Base-by-base conservation (phyloP, 2,888 invertebrate species). In the Polydrusus tereticollis region DNA sequence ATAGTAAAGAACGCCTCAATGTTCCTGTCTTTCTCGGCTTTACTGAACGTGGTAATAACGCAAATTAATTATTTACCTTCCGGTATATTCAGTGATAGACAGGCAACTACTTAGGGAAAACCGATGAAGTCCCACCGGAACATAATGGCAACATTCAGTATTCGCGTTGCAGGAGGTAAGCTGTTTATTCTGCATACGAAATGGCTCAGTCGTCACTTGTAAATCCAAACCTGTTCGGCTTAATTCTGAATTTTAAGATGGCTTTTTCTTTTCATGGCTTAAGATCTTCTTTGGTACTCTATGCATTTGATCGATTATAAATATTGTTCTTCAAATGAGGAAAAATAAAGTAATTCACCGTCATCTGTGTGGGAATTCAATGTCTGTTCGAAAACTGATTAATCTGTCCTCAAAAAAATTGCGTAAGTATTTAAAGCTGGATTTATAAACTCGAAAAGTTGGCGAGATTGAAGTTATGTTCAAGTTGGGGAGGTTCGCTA, bases 51-150 rank as follows among this genome's bases (percentile, higher is more conserved):
- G 12, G 47, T 47, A 21, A 47, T 23, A 21, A 12, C 26, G 43
- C 26, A 60, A 36, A 62, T 62, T 62, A 55, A 38, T 64, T 64
- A 64, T 55, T 64, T 36, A 36, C 50, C 7, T 16, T n/a, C n/a
- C 5, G n/a, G 47, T 23, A 26, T 26, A 50, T 26, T 23, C n/a
- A 26, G 52, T 64, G 64, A 64, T 47, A 64, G 64, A 33, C 64
- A 43, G 64, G 29, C 33, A 41, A 14, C 38, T 64, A 64, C 64
- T 64, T 64, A 64, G 55, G 64, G 55, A 55, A 36, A 64, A 47
- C 64, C 36, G 47, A 38, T 50, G 50, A 52, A 52, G 50, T 64
- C 64, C 52, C 64, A 52, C 33, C 41, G 64, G 55, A 50, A 64
- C 23, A 47, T 47, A 20, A 33, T 36, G 57, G 36, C 6, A 36